Base-by-base conservation (phyloP, 2,888 invertebrate genomes). In the Drosophila flavopinicola region DNA sequence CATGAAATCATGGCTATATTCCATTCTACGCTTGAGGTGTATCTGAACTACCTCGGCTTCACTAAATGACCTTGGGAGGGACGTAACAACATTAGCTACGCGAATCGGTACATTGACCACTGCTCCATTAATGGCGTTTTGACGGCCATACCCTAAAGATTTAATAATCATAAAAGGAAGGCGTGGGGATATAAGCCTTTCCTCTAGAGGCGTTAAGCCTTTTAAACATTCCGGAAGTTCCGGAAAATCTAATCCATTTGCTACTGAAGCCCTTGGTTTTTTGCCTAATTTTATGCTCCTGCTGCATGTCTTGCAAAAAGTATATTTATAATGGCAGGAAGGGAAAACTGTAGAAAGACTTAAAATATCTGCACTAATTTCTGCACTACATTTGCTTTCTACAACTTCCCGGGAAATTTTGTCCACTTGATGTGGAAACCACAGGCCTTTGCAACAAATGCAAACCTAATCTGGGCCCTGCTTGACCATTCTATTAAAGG, bases 61-160 rank as follows among this genome's bases (percentile, higher is more conserved):
- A 20, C 20, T 20, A 3, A 20, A 49, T 2, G 13, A n/a, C 11
- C 35, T 27, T 17, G 49, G 30, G 25, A 56, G 41, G 10, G 41
- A 47, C 33, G 41, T 33, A 6, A 56, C 56, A 6, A 48, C 13
- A 41, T 41, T 41, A 6, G 25, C 32, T 5, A 57, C 49, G 13
- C 37, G 41, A 37, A 57, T 42, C 7, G 57, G 49, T n/a, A 49
- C 42, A 42, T 57, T 57, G 7, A 42, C 42, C 3, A 57, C 49
- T 17, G 42, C 35, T 30, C 57, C 49, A 42, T 29, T 49, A 10
- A 57, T 48, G 2, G 25, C 24, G 32, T 37, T 38, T 30, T 41
- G 41, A 1, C 54, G n/a, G 3, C 25, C 25, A 25, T 25, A 25
- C 6, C 25, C 25, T 25, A 25, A 25, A 6, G 25, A 25, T 6